Base-by-base conservation (phyloP, 2,113 vertebrate genomes). In the Ancistrus triradiatus region DNA sequence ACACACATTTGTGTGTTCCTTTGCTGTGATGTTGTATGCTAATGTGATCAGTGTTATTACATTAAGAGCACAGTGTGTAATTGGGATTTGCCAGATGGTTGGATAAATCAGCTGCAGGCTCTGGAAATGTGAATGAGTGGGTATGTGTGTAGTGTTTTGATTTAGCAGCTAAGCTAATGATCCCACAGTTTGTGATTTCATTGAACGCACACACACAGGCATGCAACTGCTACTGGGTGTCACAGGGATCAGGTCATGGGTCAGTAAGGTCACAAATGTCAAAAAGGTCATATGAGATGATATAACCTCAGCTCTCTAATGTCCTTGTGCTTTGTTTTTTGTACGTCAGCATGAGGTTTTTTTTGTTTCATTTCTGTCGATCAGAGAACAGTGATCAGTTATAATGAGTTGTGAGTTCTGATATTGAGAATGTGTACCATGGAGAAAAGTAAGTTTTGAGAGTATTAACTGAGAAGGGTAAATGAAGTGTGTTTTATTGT, bases 11-110 rank as follows among this genome's bases (percentile, higher is more conserved):
- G n/a, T n/a, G n/a, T n/a, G n/a, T n/a, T n/a, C n/a, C n/a, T n/a
- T n/a, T n/a, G 22, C 11, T 37, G 59, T 63, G 37, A 63, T 40
- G 35, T 2, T 3, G 21, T 40, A 51, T 27, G n/a, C 35, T 48
- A 37, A 50, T 51, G 48, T 51, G 47, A 63, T 50, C 22, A 63
- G 13, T 51, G 60, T 50, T 51, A 63, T 51, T 50, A 38, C 21
- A 50, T 50, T 50, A 38, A 25, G 6, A 27, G 47, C 15, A 40
- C 40, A 44, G 40, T 35, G 19, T 37, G 28, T 14, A 15, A 65
- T 3, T 13, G 21, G 25, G 42, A 35, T 47, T 65, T 49, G 40
- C 35, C 60, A 65, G 40, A 55, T 63, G 37, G 37, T 42, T 52
- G 4, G 31, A 52, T 43, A 63, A 40, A 43, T 60, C 58, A 60